These are phyloP conservation scores for Remorina albescens DNA, from an alignment of 2,797 vertebrate species.

Conservation along the genomic window DNA sequence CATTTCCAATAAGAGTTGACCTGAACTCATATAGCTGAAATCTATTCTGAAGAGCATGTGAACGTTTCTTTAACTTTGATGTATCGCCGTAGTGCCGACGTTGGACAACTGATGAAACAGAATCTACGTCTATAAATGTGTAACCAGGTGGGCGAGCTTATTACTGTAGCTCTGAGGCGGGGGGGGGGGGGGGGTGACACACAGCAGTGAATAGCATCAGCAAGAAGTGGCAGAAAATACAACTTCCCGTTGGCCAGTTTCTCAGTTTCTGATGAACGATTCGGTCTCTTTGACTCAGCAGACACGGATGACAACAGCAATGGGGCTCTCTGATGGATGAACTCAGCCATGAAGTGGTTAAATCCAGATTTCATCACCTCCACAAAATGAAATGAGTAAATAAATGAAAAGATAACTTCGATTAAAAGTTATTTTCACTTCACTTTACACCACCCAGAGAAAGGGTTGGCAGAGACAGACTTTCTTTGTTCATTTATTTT, in stretches of 20 bases:
- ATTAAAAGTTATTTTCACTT: too few relatives aligned
- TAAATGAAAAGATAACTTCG: too few relatives aligned
- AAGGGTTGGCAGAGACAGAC: too few relatives aligned
- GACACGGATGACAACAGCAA: not conserved
- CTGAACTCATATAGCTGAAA: slow-evolving; percentile 25
- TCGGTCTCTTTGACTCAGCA: slow-evolving; percentile 36
- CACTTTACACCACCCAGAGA: too few relatives aligned
- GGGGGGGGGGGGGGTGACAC: not conserved
- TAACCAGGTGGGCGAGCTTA: slow-evolving; percentile 28
- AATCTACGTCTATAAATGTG: slow-evolving; percentile 37
- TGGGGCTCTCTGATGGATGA: not conserved
- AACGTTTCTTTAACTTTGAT: slow-evolving; percentile 56
- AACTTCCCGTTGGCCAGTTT: slow-evolving; percentile 25
- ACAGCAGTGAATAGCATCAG: not conserved
- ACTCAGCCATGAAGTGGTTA: too few relatives aligned
- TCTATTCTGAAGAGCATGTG: slow-evolving; percentile 12
- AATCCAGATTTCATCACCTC: too few relatives aligned
- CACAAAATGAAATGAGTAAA: too few relatives aligned
- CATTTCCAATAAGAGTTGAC: slow-evolving; percentile 10
- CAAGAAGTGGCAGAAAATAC: not conserved
- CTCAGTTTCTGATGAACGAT: slow-evolving; percentile 36
- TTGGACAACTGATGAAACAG: slow-evolving; percentile 45
- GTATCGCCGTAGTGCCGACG: slow-evolving; percentile 41
- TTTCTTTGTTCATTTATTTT: too few relatives aligned
- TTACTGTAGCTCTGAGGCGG: slow-evolving; percentile 40